These are phyloP conservation scores for Pseudomyrmex concolor DNA, from an alignment of 1,140 invertebrate genomes.

Conservation along the genomic window DNA sequence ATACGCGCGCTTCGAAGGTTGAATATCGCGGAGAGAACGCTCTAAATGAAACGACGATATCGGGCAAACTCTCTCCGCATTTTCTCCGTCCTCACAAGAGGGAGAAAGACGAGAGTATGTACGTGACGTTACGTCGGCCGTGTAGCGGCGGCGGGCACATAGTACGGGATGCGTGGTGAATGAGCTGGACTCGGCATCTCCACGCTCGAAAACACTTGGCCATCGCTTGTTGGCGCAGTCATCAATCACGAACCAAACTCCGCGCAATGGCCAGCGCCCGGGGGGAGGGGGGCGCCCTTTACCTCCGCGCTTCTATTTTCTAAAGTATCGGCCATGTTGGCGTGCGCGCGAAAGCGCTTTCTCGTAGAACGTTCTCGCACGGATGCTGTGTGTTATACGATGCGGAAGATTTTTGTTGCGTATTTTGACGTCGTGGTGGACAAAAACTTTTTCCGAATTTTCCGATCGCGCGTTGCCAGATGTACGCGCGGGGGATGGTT, in stretches of 20 bases:
- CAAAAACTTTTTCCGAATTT: neutral
- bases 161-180: slow-evolving; percentile 23
- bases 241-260: slow-evolving; percentile 78
- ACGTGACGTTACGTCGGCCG: slow-evolving; percentile 44
- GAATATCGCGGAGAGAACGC: slow-evolving; percentile 11
- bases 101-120: slow-evolving; percentile 1
- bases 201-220: slow-evolving; percentile 78
- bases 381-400: too few species aligned
- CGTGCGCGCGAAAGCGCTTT: slow-evolving; percentile 32
- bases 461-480: too few species aligned
- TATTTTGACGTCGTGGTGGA: too few species aligned
- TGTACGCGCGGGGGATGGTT: neutral
- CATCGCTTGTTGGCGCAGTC: slow-evolving; percentile 72
- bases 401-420: too few species aligned
- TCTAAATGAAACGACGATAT: slow-evolving; percentile 30
- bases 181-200: slow-evolving; percentile 64
- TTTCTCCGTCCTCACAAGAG: neutral
- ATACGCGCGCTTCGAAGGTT: too few species aligned
- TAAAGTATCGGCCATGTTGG: slow-evolving; percentile 69
- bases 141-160: slow-evolving; percentile 19
- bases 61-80: slow-evolving; percentile 19
- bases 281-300: slow-evolving; percentile 52
- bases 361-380: neutral
- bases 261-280: slow-evolving; percentile 65
- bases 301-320: slow-evolving; percentile 63